Percentiles rank a stretch among this genome's conserved stretches.
These are phyloP conservation scores for mouse (Mus musculus) DNA, from an alignment of 2,113 vertebrate genomes.

Conservation along the genomic window DNA sequence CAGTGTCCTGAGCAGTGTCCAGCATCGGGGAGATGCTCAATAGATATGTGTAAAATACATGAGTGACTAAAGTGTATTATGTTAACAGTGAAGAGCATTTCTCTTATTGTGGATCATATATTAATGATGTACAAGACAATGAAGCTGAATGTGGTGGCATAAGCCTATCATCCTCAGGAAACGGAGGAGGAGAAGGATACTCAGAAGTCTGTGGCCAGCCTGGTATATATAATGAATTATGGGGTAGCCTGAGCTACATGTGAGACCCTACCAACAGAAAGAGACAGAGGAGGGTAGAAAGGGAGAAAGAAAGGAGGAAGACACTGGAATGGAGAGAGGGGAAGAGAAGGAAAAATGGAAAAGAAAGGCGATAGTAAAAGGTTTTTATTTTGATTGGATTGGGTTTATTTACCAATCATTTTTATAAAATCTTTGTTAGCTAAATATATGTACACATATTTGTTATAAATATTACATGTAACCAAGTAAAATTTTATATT, in stretches of 20 bases:
- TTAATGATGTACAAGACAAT: slow-evolving; percentile 29
- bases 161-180: not conserved
- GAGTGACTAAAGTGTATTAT: not conserved
- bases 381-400: not conserved
- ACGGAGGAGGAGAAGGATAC: not conserved
- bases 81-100: not conserved
- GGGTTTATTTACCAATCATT: not conserved
- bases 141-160: not conserved
- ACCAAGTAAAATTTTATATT: not conserved
- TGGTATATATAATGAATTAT: not conserved
- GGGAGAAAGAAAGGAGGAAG: not conserved
- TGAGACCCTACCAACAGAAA: not conserved
- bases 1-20: not conserved
- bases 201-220: not conserved
- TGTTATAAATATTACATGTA: not conserved
- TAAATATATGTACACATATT: not conserved
- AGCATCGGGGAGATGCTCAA: not conserved
- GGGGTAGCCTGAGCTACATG: not conserved
- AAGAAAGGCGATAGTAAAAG: not conserved
- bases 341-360: too few species aligned
- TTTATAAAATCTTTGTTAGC: not conserved
- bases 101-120: not conserved
- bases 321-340: too few species aligned
- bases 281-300: too few species aligned
- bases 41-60: not conserved